Evolutionary conservation across 2,113 vertebrate genomes (phyloP).

Genomic region (Okapia johnstoni): DNA sequence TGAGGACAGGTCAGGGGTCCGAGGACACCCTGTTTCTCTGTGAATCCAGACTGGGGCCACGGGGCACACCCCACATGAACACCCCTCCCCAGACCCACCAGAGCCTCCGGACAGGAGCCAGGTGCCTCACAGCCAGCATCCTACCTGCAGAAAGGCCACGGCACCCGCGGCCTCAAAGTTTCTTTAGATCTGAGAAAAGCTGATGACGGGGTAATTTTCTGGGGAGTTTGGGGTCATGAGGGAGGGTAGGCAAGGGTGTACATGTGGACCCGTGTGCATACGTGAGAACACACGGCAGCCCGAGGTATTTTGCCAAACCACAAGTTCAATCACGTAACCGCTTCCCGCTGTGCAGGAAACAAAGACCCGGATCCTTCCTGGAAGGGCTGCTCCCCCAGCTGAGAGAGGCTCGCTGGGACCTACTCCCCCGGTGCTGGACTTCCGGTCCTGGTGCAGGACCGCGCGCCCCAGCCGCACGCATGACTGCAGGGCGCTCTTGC

Average conservation of each 20-base stretch:
- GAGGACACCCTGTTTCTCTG: neutral
- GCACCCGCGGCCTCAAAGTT: neutral
- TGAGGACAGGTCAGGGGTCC: neutral
- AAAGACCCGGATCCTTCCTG: neutral
- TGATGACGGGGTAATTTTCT: neutral
- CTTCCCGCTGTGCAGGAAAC: neutral
- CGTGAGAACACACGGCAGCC: neutral
- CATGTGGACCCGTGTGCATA: accelerated
- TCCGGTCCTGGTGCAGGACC: accelerated
- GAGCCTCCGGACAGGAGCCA: neutral
- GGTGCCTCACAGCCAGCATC: neutral
- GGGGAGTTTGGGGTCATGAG: neutral
- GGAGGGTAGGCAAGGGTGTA: accelerated
- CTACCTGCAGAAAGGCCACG: accelerated
- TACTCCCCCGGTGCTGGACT: neutral
- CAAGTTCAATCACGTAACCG: neutral
- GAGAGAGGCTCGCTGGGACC: neutral
- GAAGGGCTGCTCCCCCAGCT: neutral
- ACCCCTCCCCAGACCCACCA: neutral
- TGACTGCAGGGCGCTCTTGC: neutral
- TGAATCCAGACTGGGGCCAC: neutral
- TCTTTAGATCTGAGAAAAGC: neutral
- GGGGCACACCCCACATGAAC: neutral
- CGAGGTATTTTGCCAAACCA: neutral
- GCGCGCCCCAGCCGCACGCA: accelerated